Conservation (phyloP, 1,140 invertebrate genomes). For the Drosophila sucinea region DNA sequence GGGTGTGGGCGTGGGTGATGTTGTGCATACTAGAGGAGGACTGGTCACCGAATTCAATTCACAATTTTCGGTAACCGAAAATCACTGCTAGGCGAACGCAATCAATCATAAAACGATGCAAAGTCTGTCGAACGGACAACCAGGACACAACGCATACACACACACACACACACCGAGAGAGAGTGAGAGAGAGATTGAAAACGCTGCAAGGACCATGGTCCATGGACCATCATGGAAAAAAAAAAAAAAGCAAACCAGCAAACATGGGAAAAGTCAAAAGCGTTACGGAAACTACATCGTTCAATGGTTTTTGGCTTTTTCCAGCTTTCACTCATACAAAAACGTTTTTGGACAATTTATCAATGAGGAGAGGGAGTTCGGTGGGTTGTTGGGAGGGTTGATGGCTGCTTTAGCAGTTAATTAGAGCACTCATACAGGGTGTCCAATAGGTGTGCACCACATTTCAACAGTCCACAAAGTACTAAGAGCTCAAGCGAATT, state of each 20-base stretch:
- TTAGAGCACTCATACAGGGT: conserved; percentile 9
- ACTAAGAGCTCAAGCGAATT: too few relatives aligned
- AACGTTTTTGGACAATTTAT: conserved; percentile 53
- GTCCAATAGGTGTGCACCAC: neutral
- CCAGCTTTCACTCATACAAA: conserved; percentile 32
- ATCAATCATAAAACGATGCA: conserved; percentile 80
- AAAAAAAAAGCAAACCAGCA: conserved; percentile 4
- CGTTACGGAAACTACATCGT: conserved; percentile 30
- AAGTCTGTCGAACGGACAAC: conserved; percentile 38
- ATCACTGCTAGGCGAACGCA: conserved; percentile 70
- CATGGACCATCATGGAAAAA: conserved; percentile 18
- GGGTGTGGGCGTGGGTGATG: neutral
- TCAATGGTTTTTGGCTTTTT: conserved; percentile 42
- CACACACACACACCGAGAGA: conserved; percentile 12
- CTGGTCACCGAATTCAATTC: conserved; percentile 61
- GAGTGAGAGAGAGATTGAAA: conserved; percentile 58
- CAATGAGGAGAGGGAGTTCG: conserved; percentile 18
- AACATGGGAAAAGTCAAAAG: conserved; percentile 31
- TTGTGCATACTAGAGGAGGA: neutral
- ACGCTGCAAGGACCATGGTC: conserved; percentile 55
- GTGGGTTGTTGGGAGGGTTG: neutral
- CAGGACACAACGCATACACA: conserved; percentile 23
- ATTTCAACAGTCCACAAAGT: too few relatives aligned
- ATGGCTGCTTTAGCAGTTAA: conserved; percentile 40
- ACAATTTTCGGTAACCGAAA: conserved; percentile 72